Evolutionary conservation across 2,888 invertebrate genomes (phyloP).

Genomic region (Hirtodrosophila alboralis): DNA sequence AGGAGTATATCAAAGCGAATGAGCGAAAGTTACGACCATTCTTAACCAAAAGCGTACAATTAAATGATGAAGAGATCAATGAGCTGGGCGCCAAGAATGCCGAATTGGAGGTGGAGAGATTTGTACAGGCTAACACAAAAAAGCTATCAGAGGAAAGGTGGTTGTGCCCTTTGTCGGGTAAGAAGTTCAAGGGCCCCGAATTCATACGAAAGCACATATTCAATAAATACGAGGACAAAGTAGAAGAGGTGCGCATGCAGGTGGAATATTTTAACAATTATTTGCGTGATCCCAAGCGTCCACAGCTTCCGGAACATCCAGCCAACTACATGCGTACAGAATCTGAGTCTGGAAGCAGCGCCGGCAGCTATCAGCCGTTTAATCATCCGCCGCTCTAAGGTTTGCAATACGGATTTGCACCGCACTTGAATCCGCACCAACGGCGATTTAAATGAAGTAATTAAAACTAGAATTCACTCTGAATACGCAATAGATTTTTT

Average conservation of each 20-base stretch:
- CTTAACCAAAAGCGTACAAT: constrained; percentile 90
- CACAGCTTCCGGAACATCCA: constrained; percentile 95
- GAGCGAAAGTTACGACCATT: constrained; percentile 96
- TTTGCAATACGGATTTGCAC: constrained; percentile 85
- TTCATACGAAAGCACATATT: constrained; percentile 99
- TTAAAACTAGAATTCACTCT: constrained; percentile 38
- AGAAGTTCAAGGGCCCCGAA: constrained; percentile 99
- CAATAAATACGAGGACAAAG: constrained; percentile 98
- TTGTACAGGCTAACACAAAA: constrained; percentile 97
- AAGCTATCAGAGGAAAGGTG: constrained; percentile 99
- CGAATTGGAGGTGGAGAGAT: constrained; percentile 90
- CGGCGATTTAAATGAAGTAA: constrained; percentile 89
- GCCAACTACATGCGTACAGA: constrained; percentile 83
- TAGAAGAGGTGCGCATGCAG: constrained; percentile 98
- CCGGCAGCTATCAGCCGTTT: constrained; percentile 78
- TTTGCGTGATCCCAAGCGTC: constrained; percentile 95
- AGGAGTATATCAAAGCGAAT: constrained; percentile 91
- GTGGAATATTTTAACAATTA: constrained; percentile 99
- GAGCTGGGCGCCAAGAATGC: constrained; percentile 93
- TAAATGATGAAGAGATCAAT: constrained; percentile 91
- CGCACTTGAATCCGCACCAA: constrained; percentile 86
- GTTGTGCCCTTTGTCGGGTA: constrained; percentile 98
- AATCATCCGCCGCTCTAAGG: constrained; percentile 84
- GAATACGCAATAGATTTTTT: constrained; percentile 28
- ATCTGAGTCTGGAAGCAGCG: constrained; percentile 73